These are phyloP conservation scores for Masnerella sp. DNA, from an alignment of 2,888 invertebrate species.

Conservation along the genomic window DNA sequence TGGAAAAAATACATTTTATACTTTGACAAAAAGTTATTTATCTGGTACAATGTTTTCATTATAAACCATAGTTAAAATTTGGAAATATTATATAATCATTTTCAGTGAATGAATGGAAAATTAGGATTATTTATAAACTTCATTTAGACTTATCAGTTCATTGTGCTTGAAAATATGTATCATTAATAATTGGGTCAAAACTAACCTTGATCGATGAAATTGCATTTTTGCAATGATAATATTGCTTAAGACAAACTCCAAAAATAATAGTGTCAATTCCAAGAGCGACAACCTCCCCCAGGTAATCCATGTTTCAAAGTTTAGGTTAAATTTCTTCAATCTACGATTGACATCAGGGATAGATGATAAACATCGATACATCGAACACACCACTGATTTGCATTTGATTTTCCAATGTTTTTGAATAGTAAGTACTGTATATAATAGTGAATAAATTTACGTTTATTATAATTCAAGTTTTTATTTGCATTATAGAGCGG, in stretches of 20 bases:
- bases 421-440: no score
- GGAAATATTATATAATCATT: slow-evolving; percentile 18
- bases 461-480: background rate
- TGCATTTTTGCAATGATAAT: slow-evolving; percentile 86
- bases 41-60: no score
- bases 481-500: no score
- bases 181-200: slow-evolving; percentile 1
- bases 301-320: slow-evolving; percentile 83
- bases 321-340: slow-evolving; percentile 61
- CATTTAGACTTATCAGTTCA: no score
- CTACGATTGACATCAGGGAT: slow-evolving; percentile 22
- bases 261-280: slow-evolving; percentile 87
- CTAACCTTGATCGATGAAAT: slow-evolving; percentile 84
- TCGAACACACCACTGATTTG: background rate
- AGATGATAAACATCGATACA: slow-evolving; percentile 3
- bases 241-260: slow-evolving; percentile 85
- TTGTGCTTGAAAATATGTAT: background rate
- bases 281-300: slow-evolving; percentile 86
- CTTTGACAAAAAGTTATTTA: no score
- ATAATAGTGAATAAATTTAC: background rate
- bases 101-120: no score
- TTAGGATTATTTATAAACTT: no score
- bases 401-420: slow-evolving; percentile 6
- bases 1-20: no score
- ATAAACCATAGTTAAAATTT: slow-evolving; percentile 19